Evolutionary conservation across 2,113 vertebrate genomes (phyloP).

Genomic region (Pelobates fuscus): DNA sequence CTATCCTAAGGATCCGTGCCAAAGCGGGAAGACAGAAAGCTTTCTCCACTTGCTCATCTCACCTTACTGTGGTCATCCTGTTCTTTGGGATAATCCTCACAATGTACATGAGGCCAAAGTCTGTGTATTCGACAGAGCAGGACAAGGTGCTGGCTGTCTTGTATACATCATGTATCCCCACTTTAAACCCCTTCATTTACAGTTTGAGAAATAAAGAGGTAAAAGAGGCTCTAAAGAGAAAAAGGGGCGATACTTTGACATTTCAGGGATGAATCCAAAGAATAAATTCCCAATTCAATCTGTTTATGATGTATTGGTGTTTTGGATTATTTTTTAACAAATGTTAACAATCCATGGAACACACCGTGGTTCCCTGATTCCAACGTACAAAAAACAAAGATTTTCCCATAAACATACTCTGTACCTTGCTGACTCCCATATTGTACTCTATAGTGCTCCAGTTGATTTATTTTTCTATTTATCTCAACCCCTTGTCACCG

Average conservation of each 20-base stretch:
- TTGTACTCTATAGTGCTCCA: too few relatives aligned
- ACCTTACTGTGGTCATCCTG: background rate
- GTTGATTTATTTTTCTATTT: too few relatives aligned
- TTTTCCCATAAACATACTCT: too few relatives aligned
- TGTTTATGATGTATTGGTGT: too few relatives aligned
- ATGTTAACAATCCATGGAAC: too few relatives aligned
- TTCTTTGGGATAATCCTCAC: slow-evolving; percentile 16
- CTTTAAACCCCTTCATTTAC: slow-evolving; percentile 17
- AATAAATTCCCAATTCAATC: too few relatives aligned
- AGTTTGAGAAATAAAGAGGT: slow-evolving; percentile 20
- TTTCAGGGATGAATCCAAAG: too few relatives aligned
- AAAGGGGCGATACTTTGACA: background rate
- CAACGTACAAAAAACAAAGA: too few relatives aligned
- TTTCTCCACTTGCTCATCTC: slow-evolving; percentile 22
- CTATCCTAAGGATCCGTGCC: slow-evolving; percentile 9
- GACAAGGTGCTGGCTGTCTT: slow-evolving; percentile 17
- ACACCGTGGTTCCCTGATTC: too few relatives aligned
- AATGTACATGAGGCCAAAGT: slow-evolving; percentile 18
- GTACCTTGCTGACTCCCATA: too few relatives aligned
- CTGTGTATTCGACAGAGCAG: background rate
- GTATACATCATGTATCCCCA: slow-evolving; percentile 2
- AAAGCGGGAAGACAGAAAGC: slow-evolving; percentile 9
- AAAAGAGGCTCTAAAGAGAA: background rate
- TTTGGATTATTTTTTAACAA: too few relatives aligned
- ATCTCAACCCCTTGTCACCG: too few relatives aligned